A percentile compares a stretch with the other conserved stretches of the same genome.
These are phyloP conservation scores for Gadus macrocephalus DNA, from an alignment of 2,113 vertebrate genomes.

Conservation along the genomic window DNA sequence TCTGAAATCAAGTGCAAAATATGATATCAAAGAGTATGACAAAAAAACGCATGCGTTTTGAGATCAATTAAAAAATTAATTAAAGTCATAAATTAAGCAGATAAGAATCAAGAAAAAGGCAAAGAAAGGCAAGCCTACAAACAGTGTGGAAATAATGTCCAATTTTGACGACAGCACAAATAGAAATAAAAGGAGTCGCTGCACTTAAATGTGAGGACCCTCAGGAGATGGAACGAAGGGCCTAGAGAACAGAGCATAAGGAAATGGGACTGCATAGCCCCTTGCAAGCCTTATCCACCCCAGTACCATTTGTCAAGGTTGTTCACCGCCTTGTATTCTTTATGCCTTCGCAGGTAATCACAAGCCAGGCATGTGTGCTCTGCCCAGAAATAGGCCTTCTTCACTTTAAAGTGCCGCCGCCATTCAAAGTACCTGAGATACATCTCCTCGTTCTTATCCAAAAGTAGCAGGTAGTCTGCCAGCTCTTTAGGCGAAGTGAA, in stretches of 20 bases:
- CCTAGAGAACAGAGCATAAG: conserved; percentile 38
- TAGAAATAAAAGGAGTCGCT: conserved; percentile 25
- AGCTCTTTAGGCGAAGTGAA: conserved; percentile 90
- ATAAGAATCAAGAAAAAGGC: conserved; percentile 32
- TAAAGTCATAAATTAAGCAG: conserved; percentile 13
- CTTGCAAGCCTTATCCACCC: conserved; percentile 69
- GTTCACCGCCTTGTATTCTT: conserved; percentile 89
- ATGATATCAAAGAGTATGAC: conserved; percentile 6
- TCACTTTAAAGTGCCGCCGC: conserved; percentile 91
- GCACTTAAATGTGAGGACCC: conserved; percentile 32
- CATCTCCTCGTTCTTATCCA: conserved; percentile 91
- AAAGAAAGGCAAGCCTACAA: conserved; percentile 52
- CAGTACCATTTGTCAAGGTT: conserved; percentile 97
- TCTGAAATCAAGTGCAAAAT: conserved; percentile 20
- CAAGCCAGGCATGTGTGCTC: conserved; percentile 95
- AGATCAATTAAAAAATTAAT: conserved; percentile 21
- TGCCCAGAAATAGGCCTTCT: conserved; percentile 89
- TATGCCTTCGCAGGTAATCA: conserved; percentile 89
- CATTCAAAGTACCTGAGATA: conserved; percentile 94
- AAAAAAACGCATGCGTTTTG: conserved; percentile 37
- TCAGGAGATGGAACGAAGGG: conserved; percentile 25
- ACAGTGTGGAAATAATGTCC: conserved; percentile 23
- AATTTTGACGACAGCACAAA: conserved; percentile 36
- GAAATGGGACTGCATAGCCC: conserved; percentile 22
- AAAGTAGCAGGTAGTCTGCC: conserved; percentile 88